Evolutionary conservation across 2,113 vertebrate species (phyloP), one percentile per base, ranked within the genome.

Genomic region (Scalopus aquaticus): DNA sequence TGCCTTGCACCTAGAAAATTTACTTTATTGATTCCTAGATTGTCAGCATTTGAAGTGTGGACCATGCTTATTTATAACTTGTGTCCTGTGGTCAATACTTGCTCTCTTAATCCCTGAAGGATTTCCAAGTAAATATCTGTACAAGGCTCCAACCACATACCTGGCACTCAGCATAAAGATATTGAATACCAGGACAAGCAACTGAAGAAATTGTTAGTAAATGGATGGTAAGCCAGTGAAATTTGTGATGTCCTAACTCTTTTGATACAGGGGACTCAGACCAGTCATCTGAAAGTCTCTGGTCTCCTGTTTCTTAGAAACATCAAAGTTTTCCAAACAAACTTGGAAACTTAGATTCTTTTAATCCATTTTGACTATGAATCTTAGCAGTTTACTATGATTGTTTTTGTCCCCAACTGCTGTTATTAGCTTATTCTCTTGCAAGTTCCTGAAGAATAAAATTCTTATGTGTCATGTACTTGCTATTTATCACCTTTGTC

Each of bases 351-450:
- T 49, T 85, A 51, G 24, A 28, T 82, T 88, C 19, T 86, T 93
- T 97, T 44, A 86, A 92, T 30, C 39, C 44, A 79, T 73, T 62
- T 86, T 84, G 70, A 20, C 28, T n/a, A 89, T 56, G 89, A 54
- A 51, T 72, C 51, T 69, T 79, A 58, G 84, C 32, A 77, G n/a
- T 69, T 60, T 80, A 54, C 88, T 77, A 88, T 54, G 70, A 51
- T 70, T 74, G 87, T 74, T 90, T 65, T n/a, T 65, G 22, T 73
- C 60, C 60, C 28, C 30, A 58, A 22, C 28, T 89, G 51, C 56
- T 91, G 20, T 79, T 95, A 51, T 88, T 80, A 80, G 30, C n/a
- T 82, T 88, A 44, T 16, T 88, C 69, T 96, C 58, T 74, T 95
- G 28, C 11, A 79, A 51, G 44, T 78, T 82, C 78, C 70, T 72